Conservation (phyloP, 2,888 invertebrate species). For the Rhogogaster chlorosoma region DNA sequence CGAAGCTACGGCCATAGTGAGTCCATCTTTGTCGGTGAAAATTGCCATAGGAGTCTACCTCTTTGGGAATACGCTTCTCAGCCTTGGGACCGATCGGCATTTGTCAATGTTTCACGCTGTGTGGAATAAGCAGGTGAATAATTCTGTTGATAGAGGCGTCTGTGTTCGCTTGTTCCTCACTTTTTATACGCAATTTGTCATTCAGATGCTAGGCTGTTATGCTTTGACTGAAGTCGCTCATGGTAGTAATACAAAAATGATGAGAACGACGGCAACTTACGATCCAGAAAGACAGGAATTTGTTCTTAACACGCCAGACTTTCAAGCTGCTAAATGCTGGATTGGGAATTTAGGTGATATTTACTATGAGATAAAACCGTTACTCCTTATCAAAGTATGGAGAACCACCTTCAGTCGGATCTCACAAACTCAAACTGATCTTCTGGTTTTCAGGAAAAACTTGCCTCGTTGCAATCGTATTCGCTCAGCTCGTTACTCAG, state of each 20-base stretch:
- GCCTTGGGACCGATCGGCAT: conserved; percentile 88
- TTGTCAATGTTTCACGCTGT: conserved; percentile 85
- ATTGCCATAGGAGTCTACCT: conserved; percentile 88
- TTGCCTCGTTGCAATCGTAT: conserved; percentile 92
- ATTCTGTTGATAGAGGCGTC: neutral
- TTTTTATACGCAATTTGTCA: conserved; percentile 13
- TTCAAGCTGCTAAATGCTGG: conserved; percentile 93
- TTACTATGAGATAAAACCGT: neutral
- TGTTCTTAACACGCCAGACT: conserved; percentile 86
- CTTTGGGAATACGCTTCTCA: conserved; percentile 87
- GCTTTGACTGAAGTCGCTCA: conserved; percentile 94
- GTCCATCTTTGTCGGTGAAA: conserved; percentile 88
- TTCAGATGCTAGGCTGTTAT: conserved; percentile 85
- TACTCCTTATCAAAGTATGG: neutral
- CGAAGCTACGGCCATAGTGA: conserved; percentile 85
- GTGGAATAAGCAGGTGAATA: conserved; percentile 84
- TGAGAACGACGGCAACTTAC: conserved; percentile 92
- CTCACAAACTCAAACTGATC: neutral
- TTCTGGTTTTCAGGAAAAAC: conserved; percentile 82
- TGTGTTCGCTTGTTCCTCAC: no score
- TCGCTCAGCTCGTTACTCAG: conserved; percentile 92
- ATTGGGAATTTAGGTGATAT: conserved; percentile 85
- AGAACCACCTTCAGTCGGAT: neutral
- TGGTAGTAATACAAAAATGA: conserved; percentile 93
- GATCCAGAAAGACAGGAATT: conserved; percentile 86